phyloP scores from a whole-genome alignment of 2,113 vertebrate species.

The Axis porcinus region DNA sequence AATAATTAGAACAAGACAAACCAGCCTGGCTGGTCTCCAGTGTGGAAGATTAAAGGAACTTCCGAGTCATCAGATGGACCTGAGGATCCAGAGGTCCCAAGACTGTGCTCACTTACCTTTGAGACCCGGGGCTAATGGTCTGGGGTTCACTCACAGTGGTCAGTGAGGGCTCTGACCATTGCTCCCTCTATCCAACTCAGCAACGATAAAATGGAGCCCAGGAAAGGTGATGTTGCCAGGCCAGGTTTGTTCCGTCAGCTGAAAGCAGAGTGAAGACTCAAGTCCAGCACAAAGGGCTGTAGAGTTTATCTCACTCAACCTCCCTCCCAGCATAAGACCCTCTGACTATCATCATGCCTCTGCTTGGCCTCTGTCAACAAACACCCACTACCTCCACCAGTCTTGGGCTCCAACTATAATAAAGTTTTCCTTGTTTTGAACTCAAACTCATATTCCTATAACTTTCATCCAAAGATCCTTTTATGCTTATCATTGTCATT shows the following conservation, averaged over 20 bases:
- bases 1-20: slow-evolving; percentile 62
- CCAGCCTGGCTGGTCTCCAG: neutral
- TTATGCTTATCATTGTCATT: neutral
- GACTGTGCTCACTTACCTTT: neutral
- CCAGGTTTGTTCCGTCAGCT: neutral
- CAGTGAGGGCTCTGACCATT: neutral
- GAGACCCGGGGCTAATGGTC: neutral
- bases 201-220: neutral
- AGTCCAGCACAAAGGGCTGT: neutral
- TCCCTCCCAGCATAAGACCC: neutral
- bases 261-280: neutral
- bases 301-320: neutral
- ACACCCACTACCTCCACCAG: neutral
- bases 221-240: neutral
- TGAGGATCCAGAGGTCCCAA: neutral
- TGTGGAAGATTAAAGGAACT: neutral
- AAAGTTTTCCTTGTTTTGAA: neutral
- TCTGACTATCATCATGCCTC: neutral
- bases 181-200: neutral
- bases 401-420: neutral
- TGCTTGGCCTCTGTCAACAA: neutral
- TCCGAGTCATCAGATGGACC: neutral
- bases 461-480: slow-evolving; percentile 5
- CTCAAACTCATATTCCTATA: neutral
- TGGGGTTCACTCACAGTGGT: neutral